These are phyloP conservation scores for Apoda limacodes DNA, from an alignment of 2,888 invertebrate genomes.

Conservation along the genomic window DNA sequence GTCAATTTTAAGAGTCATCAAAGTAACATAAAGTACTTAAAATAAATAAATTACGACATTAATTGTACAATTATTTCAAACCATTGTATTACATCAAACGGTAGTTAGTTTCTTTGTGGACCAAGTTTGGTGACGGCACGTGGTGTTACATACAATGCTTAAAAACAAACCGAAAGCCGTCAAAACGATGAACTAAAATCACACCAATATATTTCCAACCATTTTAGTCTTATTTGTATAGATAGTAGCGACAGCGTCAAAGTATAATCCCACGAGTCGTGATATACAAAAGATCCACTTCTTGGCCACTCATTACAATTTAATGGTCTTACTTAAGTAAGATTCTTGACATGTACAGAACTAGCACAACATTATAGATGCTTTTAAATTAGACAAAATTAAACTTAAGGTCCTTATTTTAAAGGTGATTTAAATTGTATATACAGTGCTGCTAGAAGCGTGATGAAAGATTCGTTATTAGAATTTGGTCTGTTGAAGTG, in stretches of 20 bases:
- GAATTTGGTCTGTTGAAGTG: conserved; percentile 55
- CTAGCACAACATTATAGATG: conserved; percentile 23
- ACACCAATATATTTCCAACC: too few relatives aligned
- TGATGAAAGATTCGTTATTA: conserved; percentile 56
- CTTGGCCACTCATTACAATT: conserved; percentile 63
- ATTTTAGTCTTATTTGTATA: too few relatives aligned
- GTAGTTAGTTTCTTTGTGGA: conserved; percentile 57
- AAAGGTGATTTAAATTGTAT: conserved; percentile 14
- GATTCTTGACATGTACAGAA: conserved; percentile 48
- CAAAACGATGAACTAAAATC: too few relatives aligned
- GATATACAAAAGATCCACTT: conserved; percentile 52
- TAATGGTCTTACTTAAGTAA: conserved; percentile 60
- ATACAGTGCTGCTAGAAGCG: conserved; percentile 21
- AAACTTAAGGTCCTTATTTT: conserved; percentile 17
- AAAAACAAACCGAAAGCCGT: too few relatives aligned
- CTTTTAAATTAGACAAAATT: conserved; percentile 14
- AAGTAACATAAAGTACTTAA: conserved; percentile 29
- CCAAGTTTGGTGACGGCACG: conserved; percentile 52
- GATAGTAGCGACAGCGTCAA: background rate
- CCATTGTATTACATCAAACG: conserved; percentile 56
- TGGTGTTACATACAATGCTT: too few relatives aligned
- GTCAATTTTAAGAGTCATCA: conserved; percentile 52
- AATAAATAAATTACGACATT: conserved; percentile 33
- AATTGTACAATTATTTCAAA: conserved; percentile 65
- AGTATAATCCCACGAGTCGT: too few relatives aligned